These are phyloP conservation scores for Therioaphis trifolii DNA, from an alignment of 2,888 invertebrate species.

Conservation along the genomic window DNA sequence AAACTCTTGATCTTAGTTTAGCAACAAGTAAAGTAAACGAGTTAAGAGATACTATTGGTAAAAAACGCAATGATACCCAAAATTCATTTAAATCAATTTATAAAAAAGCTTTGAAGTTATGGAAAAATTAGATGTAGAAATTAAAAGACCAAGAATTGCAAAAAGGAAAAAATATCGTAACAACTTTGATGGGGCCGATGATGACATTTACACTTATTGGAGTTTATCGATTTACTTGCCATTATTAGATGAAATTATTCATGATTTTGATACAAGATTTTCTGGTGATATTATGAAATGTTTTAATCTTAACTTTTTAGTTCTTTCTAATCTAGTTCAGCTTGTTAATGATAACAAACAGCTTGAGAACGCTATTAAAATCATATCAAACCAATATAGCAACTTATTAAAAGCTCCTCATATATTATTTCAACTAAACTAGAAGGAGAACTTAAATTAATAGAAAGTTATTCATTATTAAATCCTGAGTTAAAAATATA, in stretches of 20 bases:
- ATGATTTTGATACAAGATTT: not conserved
- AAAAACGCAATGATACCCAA: no score
- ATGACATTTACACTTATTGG: not conserved
- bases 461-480: constrained; percentile 14
- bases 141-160: not conserved
- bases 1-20: not conserved
- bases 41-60: not conserved
- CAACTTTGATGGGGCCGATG: not conserved
- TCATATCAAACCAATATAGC: constrained; percentile 6
- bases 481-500: constrained; percentile 21
- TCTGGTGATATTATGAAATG: not conserved
- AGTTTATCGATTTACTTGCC: no score
- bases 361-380: not conserved
- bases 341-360: not conserved
- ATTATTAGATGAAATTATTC: no score
- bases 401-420: constrained; percentile 1
- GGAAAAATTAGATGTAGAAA: constrained; percentile 2
- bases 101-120: not conserved
- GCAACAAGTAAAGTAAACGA: constrained; percentile 9
- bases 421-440: constrained; percentile 12
- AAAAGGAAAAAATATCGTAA: constrained; percentile 2
- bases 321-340: not conserved
- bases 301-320: constrained; percentile 13
- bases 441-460: constrained; percentile 6
- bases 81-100: no score